These are phyloP conservation scores for Tiphia femorata DNA, from an alignment of 2,888 invertebrate genomes.

Conservation along the genomic window DNA sequence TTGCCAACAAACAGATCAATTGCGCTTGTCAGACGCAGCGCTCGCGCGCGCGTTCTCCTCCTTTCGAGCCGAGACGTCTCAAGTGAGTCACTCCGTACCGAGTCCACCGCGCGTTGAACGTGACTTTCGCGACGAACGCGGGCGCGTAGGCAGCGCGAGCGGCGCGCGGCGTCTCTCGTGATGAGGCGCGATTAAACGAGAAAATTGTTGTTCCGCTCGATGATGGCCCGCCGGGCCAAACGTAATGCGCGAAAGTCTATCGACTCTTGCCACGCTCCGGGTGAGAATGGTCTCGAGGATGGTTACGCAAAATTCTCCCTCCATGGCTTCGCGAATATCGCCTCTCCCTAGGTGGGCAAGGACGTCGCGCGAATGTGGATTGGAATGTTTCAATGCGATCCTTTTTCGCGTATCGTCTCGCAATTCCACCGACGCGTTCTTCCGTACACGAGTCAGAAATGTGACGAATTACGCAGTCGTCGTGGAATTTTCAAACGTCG, in stretches of 20 bases:
- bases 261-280: conserved; percentile 7
- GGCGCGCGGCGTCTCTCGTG: conserved; percentile 36
- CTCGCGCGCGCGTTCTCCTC: conserved; percentile 27
- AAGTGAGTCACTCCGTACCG: conserved; percentile 44
- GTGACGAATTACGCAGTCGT: too few species aligned
- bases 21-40: conserved; percentile 42
- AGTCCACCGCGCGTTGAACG: conserved; percentile 26
- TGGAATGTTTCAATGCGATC: too few species aligned
- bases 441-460: too few species aligned
- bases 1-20: conserved; percentile 58
- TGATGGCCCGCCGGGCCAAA: conserved; percentile 32
- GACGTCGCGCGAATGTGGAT: too few species aligned
- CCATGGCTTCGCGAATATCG: too few species aligned
- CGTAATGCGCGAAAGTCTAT: conserved; percentile 35
- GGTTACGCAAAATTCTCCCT: too few species aligned
- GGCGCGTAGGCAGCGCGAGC: conserved; percentile 32
- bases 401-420: too few species aligned
- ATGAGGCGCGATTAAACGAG: conserved; percentile 42
- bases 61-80: conserved; percentile 38
- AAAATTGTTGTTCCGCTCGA: conserved; percentile 39
- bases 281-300: conserved; percentile 10
- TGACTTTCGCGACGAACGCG: conserved; percentile 42
- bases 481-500: too few species aligned
- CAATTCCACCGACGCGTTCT: too few species aligned
- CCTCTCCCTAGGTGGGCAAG: too few species aligned